Evolutionary conservation across 2,113 vertebrate genomes (phyloP).

Genomic region (Edolisoma coerulescens): DNA sequence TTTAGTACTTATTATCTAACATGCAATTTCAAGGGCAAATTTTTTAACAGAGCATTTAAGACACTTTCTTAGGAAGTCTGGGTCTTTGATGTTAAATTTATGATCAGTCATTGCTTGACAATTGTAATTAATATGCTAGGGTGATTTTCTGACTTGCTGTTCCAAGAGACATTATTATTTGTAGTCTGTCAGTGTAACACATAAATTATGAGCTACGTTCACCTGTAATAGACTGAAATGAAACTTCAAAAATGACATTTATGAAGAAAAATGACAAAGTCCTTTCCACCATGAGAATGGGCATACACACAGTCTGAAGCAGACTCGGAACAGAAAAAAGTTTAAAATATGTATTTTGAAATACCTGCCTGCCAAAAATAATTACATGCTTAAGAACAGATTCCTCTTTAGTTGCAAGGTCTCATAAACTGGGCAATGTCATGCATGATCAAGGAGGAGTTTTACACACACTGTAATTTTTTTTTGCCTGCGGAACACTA

Average conservation of each 20-base stretch:
- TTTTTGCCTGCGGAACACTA: background rate
- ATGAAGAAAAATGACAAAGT: constrained; percentile 63
- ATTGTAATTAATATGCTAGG: constrained; percentile 43
- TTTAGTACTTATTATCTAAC: background rate
- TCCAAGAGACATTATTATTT: constrained; percentile 52
- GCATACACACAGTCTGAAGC: background rate
- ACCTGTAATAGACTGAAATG: constrained; percentile 51
- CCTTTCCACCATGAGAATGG: background rate
- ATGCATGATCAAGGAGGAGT: background rate
- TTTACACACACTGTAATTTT: background rate
- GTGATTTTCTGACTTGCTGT: constrained; percentile 35
- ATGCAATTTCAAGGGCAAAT: constrained; percentile 25
- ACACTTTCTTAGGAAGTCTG: constrained; percentile 27
- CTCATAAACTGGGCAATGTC: background rate
- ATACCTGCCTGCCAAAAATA: background rate
- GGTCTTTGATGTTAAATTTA: constrained; percentile 49
- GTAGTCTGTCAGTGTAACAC: constrained; percentile 39
- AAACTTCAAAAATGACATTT: constrained; percentile 65
- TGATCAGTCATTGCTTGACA: constrained; percentile 38
- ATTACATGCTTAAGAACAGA: constrained; percentile 6
- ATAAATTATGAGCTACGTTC: constrained; percentile 45
- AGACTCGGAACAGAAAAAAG: background rate
- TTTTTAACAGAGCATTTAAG: constrained; percentile 1
- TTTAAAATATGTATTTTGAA: background rate
- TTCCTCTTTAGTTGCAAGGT: background rate